phyloP scores from a whole-genome alignment of 2,888 invertebrate species.

The Spodoptera exigua region DNA sequence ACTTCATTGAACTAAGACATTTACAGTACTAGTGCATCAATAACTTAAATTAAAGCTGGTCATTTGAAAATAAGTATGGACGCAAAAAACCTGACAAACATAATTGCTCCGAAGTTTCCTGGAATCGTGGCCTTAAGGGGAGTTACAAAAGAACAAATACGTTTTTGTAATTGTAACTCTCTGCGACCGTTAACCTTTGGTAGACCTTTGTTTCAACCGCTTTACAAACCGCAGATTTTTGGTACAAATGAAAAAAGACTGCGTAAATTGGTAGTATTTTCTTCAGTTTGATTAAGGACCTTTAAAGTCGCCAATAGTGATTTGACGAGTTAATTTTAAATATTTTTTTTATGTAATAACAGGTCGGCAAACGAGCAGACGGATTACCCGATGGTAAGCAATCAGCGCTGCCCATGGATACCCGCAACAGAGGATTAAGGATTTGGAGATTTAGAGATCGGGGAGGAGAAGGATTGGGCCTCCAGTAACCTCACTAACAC shows the following conservation, averaged over 20 bases:
- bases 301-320: no score
- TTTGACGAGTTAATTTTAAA: no score
- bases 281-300: no score
- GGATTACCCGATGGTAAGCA: no score
- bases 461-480: no score
- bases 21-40: conserved; percentile 10
- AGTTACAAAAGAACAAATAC: conserved; percentile 42
- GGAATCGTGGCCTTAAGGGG: conserved; percentile 20
- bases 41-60: conserved; percentile 41
- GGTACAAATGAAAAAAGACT: conserved; percentile 12
- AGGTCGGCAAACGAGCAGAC: no score
- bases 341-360: no score
- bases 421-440: no score
- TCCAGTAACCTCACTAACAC: no score
- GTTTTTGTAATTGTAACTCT: conserved; percentile 60
- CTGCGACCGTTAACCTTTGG: conserved; percentile 50
- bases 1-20: conserved; percentile 12
- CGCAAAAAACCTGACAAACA: conserved; percentile 19
- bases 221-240: conserved; percentile 40
- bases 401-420: no score
- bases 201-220: conserved; percentile 55
- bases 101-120: conserved; percentile 28
- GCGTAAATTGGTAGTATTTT: conserved; percentile 18
- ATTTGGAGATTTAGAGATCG: no score
- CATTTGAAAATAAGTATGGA: conserved; percentile 16